These are phyloP conservation scores for Lasioglossum leucozonium DNA, from an alignment of 2,888 invertebrate genomes.

Conservation along the genomic window DNA sequence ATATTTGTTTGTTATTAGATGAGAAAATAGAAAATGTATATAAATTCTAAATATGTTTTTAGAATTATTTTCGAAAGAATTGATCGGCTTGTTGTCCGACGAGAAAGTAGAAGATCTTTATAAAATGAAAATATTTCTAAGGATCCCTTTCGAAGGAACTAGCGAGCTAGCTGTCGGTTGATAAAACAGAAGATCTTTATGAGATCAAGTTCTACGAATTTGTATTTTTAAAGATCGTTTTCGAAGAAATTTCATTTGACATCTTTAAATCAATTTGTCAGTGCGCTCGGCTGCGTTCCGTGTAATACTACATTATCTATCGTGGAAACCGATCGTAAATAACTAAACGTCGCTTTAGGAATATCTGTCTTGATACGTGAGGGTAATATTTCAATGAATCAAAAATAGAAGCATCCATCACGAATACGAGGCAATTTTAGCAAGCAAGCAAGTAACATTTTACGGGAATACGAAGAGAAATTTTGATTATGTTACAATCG, in stretches of 20 bases:
- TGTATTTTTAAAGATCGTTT: neutral
- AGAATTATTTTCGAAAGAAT: too few relatives aligned
- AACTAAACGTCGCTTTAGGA: neutral
- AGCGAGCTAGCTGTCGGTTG: neutral
- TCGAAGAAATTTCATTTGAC: neutral
- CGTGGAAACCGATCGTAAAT: neutral
- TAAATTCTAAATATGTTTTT: too few relatives aligned
- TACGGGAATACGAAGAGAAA: neutral
- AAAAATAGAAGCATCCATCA: neutral
- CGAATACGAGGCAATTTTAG: neutral
- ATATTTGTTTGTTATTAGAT: neutral
- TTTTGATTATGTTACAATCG: neutral
- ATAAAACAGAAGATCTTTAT: neutral
- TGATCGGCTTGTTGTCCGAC: too few relatives aligned
- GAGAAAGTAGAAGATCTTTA: too few relatives aligned
- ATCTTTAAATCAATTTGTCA: neutral
- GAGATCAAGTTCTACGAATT: neutral
- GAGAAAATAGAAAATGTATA: neutral
- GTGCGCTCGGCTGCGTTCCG: neutral
- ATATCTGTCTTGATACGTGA: neutral
- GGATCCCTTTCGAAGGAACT: neutral
- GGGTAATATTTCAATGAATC: neutral
- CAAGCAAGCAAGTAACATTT: neutral
- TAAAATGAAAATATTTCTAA: neutral
- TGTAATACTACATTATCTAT: neutral